Evolutionary conservation across 1,140 invertebrate species (phyloP).

Genomic region (Sycophila sp.): DNA sequence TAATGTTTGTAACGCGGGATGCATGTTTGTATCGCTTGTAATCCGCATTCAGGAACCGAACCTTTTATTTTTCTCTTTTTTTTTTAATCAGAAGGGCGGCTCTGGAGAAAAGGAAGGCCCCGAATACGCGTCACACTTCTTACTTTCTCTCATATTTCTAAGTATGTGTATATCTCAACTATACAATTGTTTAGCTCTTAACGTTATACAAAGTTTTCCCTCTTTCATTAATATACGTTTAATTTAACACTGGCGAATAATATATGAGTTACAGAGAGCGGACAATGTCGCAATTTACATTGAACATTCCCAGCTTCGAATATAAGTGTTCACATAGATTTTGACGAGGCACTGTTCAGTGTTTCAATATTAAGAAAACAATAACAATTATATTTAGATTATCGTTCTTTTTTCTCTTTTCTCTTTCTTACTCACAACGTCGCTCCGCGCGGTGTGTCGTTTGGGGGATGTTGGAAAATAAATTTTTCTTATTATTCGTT

Average conservation of each 20-base stretch:
- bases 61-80: not conserved
- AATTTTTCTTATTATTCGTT: slow-evolving; percentile 41
- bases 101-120: not conserved
- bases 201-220: slow-evolving; percentile 18
- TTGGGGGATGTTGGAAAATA: slow-evolving; percentile 56
- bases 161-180: slow-evolving; percentile 18
- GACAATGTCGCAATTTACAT: slow-evolving; percentile 53
- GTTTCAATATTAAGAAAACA: slow-evolving; percentile 62
- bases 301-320: slow-evolving; percentile 57
- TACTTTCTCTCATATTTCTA: not conserved
- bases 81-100: not conserved
- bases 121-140: not conserved
- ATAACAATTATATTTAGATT: slow-evolving; percentile 59
- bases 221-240: slow-evolving; percentile 5
- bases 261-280: slow-evolving; percentile 52
- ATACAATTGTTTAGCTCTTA: slow-evolving; percentile 23
- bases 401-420: slow-evolving; percentile 41
- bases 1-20: not conserved
- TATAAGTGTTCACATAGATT: slow-evolving; percentile 60
- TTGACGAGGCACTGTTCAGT: slow-evolving; percentile 65
- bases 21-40: not conserved
- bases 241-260: slow-evolving; percentile 55
- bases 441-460: slow-evolving; percentile 32
- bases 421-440: slow-evolving; percentile 45
- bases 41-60: not conserved